Evolutionary conservation across 2,888 invertebrate genomes (phyloP), one percentile per base, ranked within the genome.

Genomic region (Argynnis bischoffii): DNA sequence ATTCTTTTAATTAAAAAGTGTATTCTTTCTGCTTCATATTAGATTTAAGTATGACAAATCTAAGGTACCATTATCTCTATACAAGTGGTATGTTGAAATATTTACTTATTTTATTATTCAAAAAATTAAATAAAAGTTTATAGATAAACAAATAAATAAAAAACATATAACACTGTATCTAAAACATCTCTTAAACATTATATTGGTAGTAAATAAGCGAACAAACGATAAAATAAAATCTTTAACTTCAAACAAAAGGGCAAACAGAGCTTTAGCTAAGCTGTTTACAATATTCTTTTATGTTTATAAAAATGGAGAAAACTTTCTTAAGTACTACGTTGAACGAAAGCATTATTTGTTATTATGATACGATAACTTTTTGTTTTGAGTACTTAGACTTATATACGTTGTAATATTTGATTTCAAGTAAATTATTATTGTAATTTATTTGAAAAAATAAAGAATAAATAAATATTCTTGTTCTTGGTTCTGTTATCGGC

Each of bases 261-360:
- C 26, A 61, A 50, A 61, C 50, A 61, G 35, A 61, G 61, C 51
- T 51, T 61, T 35, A 61, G 18, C 8, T 61, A 61, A 61, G 51
- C 50, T 51, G 61, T 61, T 61, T 61, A 61, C 61, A 61, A 61
- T 61, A 50, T 61, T 51, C 51, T 61, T 51, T 61, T 18, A 51
- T 61, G 51, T 61, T 51, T 51, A 31, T 50, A 51, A 61, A 61
- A 61, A 59, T 47, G 46, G 47, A 15, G 47, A 6, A 13, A 60
- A 60, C 50, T 61, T 61, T 61, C 51, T 31, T 51, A 61, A 59
- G 48, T 59, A 59, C 48, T 48, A 59, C 21, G 59, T 59, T 48
- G 26, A 59, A 59, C 57, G 57, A 26, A 59, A 59, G 26, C 47
- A 57, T 48, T 26, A 26, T 59, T 48, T 26, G 26, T 48, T 59